phyloP scores from a whole-genome alignment of 2,888 invertebrate genomes.

The Cosmopolites sordidus region DNA sequence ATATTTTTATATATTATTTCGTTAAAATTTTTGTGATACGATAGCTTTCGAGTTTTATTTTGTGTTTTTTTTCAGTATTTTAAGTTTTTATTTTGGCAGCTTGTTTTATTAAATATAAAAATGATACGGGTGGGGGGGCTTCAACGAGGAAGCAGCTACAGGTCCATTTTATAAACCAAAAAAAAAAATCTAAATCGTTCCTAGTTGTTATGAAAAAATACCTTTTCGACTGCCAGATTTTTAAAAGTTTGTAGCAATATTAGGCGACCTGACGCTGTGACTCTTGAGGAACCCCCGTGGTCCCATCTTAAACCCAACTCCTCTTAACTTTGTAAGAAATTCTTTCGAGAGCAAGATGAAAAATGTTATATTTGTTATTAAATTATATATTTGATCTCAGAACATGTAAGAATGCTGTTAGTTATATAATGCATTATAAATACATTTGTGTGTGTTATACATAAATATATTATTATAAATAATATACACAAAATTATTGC shows the following conservation, averaged over 20 bases:
- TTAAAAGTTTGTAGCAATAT: constrained; percentile 34
- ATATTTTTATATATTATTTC: constrained; percentile 40
- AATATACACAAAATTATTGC: constrained; percentile 46
- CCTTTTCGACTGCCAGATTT: constrained; percentile 36
- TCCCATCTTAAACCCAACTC: too few relatives aligned
- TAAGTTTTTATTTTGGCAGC: constrained; percentile 18
- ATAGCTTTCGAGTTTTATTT: constrained; percentile 31
- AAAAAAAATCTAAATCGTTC: constrained; percentile 36
- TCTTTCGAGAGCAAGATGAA: background rate
- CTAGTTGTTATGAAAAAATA: constrained; percentile 26
- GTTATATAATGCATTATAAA: constrained; percentile 41
- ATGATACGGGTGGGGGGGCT: background rate
- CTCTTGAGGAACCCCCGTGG: too few relatives aligned
- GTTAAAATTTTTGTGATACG: constrained; percentile 35
- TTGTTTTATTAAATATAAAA: background rate
- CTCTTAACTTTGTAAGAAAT: background rate
- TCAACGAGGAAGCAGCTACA: background rate
- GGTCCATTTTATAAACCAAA: background rate
- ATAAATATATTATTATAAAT: constrained; percentile 42
- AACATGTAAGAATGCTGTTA: constrained; percentile 48
- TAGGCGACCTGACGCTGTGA: background rate
- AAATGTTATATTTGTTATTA: constrained; percentile 45
- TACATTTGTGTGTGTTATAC: constrained; percentile 45
- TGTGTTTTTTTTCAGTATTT: constrained; percentile 32
- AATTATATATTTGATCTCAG: constrained; percentile 51